These are phyloP conservation scores for Pipa parva DNA, from an alignment of 2,113 vertebrate species.

Conservation along the genomic window DNA sequence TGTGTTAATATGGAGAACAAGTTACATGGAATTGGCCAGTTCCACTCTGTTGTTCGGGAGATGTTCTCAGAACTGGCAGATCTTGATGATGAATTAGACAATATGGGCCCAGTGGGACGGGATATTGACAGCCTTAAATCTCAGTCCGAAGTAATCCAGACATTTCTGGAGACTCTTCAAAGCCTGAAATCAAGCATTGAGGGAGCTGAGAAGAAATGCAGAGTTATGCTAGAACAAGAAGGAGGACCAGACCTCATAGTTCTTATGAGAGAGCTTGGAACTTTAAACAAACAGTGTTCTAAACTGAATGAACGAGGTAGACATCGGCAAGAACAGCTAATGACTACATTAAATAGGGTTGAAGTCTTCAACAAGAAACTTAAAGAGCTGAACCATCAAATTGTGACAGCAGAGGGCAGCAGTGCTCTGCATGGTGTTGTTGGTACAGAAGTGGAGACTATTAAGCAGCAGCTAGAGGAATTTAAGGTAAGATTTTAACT, in stretches of 20 bases:
- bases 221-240: slow-evolving; percentile 82
- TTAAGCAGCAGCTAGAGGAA: slow-evolving; percentile 88
- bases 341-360: slow-evolving; percentile 69
- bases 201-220: slow-evolving; percentile 73
- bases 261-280: slow-evolving; percentile 85
- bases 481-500: slow-evolving; percentile 78
- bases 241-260: slow-evolving; percentile 88
- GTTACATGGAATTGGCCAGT: slow-evolving; percentile 88
- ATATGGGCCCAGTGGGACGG: slow-evolving; percentile 81
- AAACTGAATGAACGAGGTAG: slow-evolving; percentile 85
- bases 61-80: slow-evolving; percentile 90
- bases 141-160: slow-evolving; percentile 78
- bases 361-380: slow-evolving; percentile 81
- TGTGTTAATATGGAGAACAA: slow-evolving; percentile 80
- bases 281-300: slow-evolving; percentile 83
- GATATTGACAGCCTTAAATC: slow-evolving; percentile 89
- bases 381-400: slow-evolving; percentile 74
- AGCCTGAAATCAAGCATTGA: slow-evolving; percentile 74
- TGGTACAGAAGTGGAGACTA: slow-evolving; percentile 86
- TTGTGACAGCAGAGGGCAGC: slow-evolving; percentile 73
- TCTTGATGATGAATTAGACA: slow-evolving; percentile 90
- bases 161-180: slow-evolving; percentile 77
- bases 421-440: slow-evolving; percentile 80
- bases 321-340: slow-evolving; percentile 76
- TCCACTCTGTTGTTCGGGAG: slow-evolving; percentile 81